Evolutionary conservation across 2,888 invertebrate species (phyloP), one percentile per base, ranked within the genome.

Genomic region (Epirrita christyi): DNA sequence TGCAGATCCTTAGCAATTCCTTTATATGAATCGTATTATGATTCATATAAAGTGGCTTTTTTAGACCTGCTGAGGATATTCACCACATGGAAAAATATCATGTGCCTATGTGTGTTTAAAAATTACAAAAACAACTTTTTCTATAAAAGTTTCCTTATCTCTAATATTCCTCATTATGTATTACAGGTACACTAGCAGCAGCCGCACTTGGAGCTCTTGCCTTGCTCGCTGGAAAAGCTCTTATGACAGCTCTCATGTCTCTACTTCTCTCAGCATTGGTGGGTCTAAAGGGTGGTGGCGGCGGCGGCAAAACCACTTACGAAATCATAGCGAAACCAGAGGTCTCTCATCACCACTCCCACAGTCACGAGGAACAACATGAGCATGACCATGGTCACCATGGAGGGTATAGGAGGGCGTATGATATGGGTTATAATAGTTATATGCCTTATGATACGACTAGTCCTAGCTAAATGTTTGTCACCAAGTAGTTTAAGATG

Each of bases 301-400:
- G 95, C 10, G 94, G 94, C 63, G 95, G 95, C 67, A 92, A 94
- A 14, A 96, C 96, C 0, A 96, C 96, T 0, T 97, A 97, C 80
- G 97, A 97, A 85, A 96, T 97, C 77, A 95, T 97, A 56, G 94
- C 96, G 49, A 96, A 97, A 68, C 97, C 97, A 0, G 94, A 96
- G 40, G 95, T 96, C 64, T 94, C 95, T 0, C 94, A 94, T 72
- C 92, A 94, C 2, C 94, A 95, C 71, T 93, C 94, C 0, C 95
- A 96, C 73, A 95, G 95, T 57, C 95, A 95, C 58, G 95, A 95
- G 60, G 94, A 95, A 57, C 93, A 93, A 15, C 93, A 93, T 62
- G 89, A 92, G 11, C 89, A 91, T 32, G 92, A 92, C 0, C 92
- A 92, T 64, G 93, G 93, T 0, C 93, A 93, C 50, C 93, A 93